Conservation (phyloP, 2,888 invertebrate species). For the Trilocha varians region DNA sequence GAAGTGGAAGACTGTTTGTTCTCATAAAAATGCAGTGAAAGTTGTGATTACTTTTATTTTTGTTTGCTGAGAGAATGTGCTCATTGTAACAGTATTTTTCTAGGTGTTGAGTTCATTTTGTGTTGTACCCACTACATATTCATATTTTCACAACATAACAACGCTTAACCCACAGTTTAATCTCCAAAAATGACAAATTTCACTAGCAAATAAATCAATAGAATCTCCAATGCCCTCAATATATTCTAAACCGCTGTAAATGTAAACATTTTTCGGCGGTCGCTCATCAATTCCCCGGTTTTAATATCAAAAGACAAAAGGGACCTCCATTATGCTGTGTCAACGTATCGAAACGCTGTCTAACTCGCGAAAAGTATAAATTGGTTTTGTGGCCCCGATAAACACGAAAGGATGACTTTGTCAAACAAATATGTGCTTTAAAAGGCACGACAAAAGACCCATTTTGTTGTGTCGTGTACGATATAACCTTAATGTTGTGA, state of each 20-base stretch:
- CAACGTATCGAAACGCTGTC: constrained; percentile 7
- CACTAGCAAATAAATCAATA: too few species aligned
- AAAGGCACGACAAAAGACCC: not conserved
- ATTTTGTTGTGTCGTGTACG: not conserved
- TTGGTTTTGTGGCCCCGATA: constrained; percentile 5
- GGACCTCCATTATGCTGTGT: constrained; percentile 15
- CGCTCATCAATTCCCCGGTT: constrained; percentile 24
- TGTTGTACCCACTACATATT: too few species aligned
- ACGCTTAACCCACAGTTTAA: too few species aligned
- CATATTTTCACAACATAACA: too few species aligned
- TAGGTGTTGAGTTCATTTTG: too few species aligned
- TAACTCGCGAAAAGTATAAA: constrained; percentile 7
- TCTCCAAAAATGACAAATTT: too few species aligned
- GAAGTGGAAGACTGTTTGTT: not conserved
- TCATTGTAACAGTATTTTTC: too few species aligned
- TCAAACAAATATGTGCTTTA: not conserved
- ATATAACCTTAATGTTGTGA: not conserved
- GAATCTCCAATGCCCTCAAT: too few species aligned
- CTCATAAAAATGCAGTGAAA: too few species aligned
- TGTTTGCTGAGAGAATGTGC: too few species aligned
- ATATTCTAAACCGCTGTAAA: not conserved
- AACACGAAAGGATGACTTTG: not conserved
- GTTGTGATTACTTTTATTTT: too few species aligned
- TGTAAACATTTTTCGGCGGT: constrained; percentile 7
- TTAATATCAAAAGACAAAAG: constrained; percentile 27